A percentile compares a stretch with the other conserved stretches of the same genome.
These are phyloP conservation scores for Boloria euphrosyne DNA, from an alignment of 2,888 invertebrate species.

Conservation along the genomic window DNA sequence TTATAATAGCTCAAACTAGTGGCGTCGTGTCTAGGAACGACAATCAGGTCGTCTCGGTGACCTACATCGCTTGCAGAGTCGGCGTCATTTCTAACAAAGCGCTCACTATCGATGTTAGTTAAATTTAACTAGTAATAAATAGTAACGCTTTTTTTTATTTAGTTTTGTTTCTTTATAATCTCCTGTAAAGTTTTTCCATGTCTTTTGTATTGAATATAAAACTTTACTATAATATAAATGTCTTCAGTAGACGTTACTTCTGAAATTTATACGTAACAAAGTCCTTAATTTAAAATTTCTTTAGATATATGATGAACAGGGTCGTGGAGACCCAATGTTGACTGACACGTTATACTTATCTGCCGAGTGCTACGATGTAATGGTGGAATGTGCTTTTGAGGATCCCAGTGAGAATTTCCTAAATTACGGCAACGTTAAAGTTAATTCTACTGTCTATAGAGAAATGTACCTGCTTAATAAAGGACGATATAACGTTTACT, in stretches of 20 bases:
- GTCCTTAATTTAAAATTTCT: neutral
- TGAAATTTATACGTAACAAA: too few relatives aligned
- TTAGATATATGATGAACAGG: conserved; percentile 71
- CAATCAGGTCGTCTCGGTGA: conserved; percentile 73
- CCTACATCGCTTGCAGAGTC: conserved; percentile 73
- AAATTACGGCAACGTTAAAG: conserved; percentile 82
- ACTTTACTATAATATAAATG: conserved; percentile 1
- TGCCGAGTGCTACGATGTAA: conserved; percentile 84
- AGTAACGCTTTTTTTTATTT: neutral
- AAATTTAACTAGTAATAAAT: conserved; percentile 22
- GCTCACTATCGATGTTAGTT: conserved; percentile 72
- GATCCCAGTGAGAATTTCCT: conserved; percentile 69
- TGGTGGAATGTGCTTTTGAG: conserved; percentile 77
- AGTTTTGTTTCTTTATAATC: neutral
- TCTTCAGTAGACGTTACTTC: neutral
- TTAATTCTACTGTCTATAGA: conserved; percentile 69
- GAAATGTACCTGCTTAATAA: conserved; percentile 80
- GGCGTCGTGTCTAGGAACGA: conserved; percentile 72
- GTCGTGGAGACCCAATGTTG: conserved; percentile 71
- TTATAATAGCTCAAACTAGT: conserved; percentile 67
- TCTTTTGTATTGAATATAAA: neutral
- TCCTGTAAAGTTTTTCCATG: neutral
- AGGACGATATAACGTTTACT: conserved; percentile 82
- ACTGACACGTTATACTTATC: conserved; percentile 68
- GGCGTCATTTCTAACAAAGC: conserved; percentile 64